Evolutionary conservation across 2,888 invertebrate genomes (phyloP), one percentile per base, ranked within the genome.

Genomic region (Tetheella fluctuosa): DNA sequence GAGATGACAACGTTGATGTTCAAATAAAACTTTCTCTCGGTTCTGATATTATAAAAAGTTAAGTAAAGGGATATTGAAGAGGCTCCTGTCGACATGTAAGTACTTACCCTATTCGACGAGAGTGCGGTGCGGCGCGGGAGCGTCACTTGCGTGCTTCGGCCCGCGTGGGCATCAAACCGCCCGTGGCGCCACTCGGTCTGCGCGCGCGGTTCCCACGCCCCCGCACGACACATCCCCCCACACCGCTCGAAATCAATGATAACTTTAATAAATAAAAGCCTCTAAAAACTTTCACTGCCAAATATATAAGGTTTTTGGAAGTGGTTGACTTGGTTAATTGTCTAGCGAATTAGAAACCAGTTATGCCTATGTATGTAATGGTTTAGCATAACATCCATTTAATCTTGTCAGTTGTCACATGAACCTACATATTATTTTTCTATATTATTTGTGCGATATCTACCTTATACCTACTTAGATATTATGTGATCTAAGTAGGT

Each of bases 181-280:
- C 85, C 74, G 81, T 87, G 90, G 91, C 92, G 92, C 89, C 92
- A 85, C 77, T 83, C 86, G 78, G 92, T 92, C 92, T 92, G 86
- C 74, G 77, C 71, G 77, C 77, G 72, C 63, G 63, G 77, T 85
- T 86, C 90, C 81, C 89, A 86, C 86, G 85, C 85, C 75, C 69
- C 71, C 70, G 67, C 71, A 68, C 76, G 76, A 62, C 70, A 59
- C 61, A 70, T 68, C 69, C 64, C 66, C 68, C 65, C 76, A n/a
- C 63, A 59, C 68, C 61, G 70, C 65, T 64, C 71, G 76, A 76
- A 81, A 83, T 83, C 81, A 83, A 84, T 81, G 77, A 78, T 73
- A 77, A 82, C 74, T 80, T 81, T 83, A 80, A 85, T 82, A 80
- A 84, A 88, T 84, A 87, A 87, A 84, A 80, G 76, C 73, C 75